phyloP scores from a whole-genome alignment of 2,113 vertebrate species.

The Anseranas semipalmata region DNA sequence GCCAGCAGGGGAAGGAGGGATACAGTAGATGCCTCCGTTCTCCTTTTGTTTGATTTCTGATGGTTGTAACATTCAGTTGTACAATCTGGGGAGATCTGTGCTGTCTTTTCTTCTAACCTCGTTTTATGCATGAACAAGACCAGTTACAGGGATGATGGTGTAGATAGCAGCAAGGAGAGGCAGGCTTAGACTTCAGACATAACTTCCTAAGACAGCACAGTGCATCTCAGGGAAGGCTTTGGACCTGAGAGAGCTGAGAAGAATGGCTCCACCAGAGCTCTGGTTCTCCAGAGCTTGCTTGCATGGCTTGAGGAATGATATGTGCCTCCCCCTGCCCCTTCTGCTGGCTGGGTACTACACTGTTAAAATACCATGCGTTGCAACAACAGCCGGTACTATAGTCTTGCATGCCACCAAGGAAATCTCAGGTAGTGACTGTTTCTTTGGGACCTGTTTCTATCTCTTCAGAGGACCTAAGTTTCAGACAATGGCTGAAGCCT shows the following conservation, averaged over 20 bases:
- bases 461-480: background rate
- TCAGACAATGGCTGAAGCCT: slow-evolving; percentile 12
- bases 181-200: background rate
- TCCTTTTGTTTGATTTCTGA: background rate
- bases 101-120: background rate
- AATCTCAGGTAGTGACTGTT: background rate
- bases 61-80: background rate
- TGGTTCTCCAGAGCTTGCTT: background rate
- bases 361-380: background rate
- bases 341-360: background rate
- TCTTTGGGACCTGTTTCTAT: background rate
- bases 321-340: background rate
- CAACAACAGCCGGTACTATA: rapidly evolving
- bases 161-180: background rate
- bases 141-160: background rate
- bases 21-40: background rate
- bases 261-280: background rate
- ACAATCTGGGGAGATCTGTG: background rate
- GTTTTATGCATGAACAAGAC: background rate
- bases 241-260: background rate
- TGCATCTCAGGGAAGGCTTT: background rate
- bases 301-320: background rate
- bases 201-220: background rate
- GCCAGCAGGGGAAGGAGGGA: background rate
- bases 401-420: background rate